A percentile compares a stretch with the other conserved stretches of the same genome.
Evolutionary conservation across 2,113 vertebrate genomes (phyloP).

Genomic region (Puma concolor): DNA sequence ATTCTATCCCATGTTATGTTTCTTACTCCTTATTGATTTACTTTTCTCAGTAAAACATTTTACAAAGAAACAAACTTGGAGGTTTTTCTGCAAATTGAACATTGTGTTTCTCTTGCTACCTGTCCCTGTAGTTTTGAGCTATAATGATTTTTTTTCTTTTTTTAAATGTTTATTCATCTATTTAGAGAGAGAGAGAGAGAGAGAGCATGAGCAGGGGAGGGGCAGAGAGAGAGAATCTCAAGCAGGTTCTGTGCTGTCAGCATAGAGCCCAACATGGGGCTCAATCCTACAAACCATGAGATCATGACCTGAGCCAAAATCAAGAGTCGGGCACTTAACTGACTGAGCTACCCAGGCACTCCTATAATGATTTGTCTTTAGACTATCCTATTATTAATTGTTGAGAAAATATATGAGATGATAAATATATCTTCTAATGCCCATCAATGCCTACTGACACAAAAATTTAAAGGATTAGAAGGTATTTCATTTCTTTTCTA

Average conservation of each 20-base stretch:
- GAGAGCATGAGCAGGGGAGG: no score
- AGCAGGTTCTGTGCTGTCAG: no score
- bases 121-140: not conserved
- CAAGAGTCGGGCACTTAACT: no score
- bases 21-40: slow-evolving; percentile 55
- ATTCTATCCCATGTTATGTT: not conserved
- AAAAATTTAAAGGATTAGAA: slow-evolving; percentile 33
- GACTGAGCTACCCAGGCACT: no score
- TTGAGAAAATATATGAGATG: slow-evolving; percentile 20
- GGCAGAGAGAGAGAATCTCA: no score
- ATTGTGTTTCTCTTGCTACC: slow-evolving; percentile 13
- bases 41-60: slow-evolving; percentile 57
- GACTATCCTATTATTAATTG: slow-evolving; percentile 45
- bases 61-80: slow-evolving; percentile 34
- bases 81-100: not conserved
- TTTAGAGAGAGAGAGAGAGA: no score
- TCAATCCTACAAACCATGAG: no score
- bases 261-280: no score
- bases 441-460: not conserved
- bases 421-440: slow-evolving; percentile 34
- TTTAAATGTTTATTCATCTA: no score
- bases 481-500: not conserved
- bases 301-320: no score
- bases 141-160: not conserved
- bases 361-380: slow-evolving; percentile 38